These are phyloP conservation scores for Piprites chloris DNA, from an alignment of 2,113 vertebrate species.

Conservation along the genomic window DNA sequence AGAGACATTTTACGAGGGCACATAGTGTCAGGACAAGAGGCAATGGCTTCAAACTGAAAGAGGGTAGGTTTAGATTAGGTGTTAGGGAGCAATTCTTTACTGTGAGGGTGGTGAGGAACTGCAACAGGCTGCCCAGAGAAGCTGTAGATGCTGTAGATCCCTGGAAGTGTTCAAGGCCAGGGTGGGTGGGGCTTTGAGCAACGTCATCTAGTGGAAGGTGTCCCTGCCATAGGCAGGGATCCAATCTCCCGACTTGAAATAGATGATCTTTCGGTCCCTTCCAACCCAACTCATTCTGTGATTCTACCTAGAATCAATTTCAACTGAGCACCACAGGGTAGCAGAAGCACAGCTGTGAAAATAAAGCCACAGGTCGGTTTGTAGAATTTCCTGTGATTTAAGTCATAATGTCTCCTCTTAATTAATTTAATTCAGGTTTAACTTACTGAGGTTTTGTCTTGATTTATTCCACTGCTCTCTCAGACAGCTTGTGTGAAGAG, in stretches of 20 bases:
- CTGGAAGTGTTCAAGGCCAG: not conserved
- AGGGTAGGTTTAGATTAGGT: not conserved
- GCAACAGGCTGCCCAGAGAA: not conserved
- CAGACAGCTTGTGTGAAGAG: not conserved
- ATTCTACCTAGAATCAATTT: slow-evolving; percentile 7
- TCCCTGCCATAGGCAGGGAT: not conserved
- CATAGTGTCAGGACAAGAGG: not conserved
- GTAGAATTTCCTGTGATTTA: slow-evolving; percentile 33
- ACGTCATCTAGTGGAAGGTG: not conserved
- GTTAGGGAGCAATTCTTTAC: not conserved
- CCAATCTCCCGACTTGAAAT: not conserved
- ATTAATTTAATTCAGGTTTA: slow-evolving; percentile 55
- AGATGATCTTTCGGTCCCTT: not conserved
- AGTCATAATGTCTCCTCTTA: slow-evolving; percentile 48
- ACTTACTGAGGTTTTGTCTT: slow-evolving; percentile 46
- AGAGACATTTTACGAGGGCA: not conserved
- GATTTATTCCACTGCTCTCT: slow-evolving; percentile 17
- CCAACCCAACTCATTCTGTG: not conserved
- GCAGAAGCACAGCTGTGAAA: slow-evolving; percentile 55
- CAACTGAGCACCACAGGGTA: not conserved
- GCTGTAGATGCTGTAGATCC: not conserved
- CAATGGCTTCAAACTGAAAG: not conserved
- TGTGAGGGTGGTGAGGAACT: rapidly evolving
- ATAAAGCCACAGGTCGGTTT: slow-evolving; percentile 34
- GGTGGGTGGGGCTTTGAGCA: not conserved